These are phyloP conservation scores for Rattus rattus DNA, from an alignment of 2,113 vertebrate genomes.

Conservation along the genomic window DNA sequence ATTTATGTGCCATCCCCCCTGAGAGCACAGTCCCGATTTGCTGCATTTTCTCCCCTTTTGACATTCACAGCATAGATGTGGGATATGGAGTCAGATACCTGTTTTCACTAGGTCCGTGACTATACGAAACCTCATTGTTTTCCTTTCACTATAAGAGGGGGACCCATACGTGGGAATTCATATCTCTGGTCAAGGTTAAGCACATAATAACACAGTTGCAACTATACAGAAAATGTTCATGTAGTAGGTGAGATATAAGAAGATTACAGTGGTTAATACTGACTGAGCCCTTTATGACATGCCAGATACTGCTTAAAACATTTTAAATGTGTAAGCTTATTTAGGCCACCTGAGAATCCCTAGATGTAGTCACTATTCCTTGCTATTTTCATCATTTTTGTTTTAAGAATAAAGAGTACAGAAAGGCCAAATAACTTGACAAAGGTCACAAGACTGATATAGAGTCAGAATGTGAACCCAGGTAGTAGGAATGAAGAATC, in stretches of 20 bases:
- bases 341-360: not conserved
- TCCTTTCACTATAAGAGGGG: slow-evolving; percentile 26
- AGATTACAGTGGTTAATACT: slow-evolving; percentile 27
- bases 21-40: not conserved
- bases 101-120: not conserved
- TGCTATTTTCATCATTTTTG: slow-evolving; percentile 19
- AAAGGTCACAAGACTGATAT: not conserved
- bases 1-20: not conserved
- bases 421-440: slow-evolving; percentile 22
- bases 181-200: slow-evolving; percentile 45
- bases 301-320: not conserved
- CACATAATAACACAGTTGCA: slow-evolving; percentile 18
- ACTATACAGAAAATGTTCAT: slow-evolving; percentile 19
- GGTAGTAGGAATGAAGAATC: not conserved
- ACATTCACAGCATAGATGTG: not conserved
- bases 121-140: slow-evolving; percentile 2
- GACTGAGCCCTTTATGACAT: slow-evolving; percentile 6
- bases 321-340: slow-evolving; percentile 49
- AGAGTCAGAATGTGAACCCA: slow-evolving; percentile 3
- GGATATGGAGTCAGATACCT: slow-evolving; percentile 22
- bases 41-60: slow-evolving; percentile 33
- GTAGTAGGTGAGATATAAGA: not conserved
- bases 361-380: slow-evolving; percentile 16
- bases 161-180: slow-evolving; percentile 1
- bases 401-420: slow-evolving; percentile 49